Evolutionary conservation across 2,797 vertebrate species (phyloP).

Genomic region (Cetoscarus ocellatus): DNA sequence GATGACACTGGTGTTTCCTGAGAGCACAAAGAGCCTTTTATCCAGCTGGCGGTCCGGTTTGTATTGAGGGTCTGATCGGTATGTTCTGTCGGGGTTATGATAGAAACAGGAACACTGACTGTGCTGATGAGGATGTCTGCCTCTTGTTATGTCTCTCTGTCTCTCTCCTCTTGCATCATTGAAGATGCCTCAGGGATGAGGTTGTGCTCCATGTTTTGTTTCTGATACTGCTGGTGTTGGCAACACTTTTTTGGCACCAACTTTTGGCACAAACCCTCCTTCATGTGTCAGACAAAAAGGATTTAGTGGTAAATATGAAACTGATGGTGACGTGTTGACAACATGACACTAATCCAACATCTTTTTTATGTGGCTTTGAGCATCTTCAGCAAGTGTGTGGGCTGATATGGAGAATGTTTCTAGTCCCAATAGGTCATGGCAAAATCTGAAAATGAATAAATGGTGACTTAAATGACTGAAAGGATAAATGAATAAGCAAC

Average conservation of each 20-base stretch:
- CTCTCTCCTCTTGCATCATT: background rate
- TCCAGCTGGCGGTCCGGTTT: conserved; percentile 35
- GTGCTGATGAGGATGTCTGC: background rate
- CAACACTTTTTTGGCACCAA: conserved; percentile 15
- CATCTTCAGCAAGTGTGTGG: background rate
- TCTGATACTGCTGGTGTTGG: conserved; percentile 4
- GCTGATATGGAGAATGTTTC: background rate
- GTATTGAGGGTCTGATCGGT: conserved; percentile 29
- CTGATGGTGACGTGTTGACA: background rate
- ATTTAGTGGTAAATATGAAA: background rate
- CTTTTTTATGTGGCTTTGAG: background rate
- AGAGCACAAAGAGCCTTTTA: conserved; percentile 61
- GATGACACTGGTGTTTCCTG: conserved; percentile 51
- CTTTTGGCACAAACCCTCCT: conserved; percentile 2
- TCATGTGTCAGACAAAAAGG: conserved; percentile 6
- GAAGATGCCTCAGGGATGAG: background rate
- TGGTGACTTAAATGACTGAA: no score
- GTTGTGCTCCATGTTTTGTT: background rate
- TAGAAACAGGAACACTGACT: conserved; percentile 18
- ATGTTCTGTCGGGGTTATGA: conserved; percentile 19
- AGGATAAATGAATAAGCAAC: no score
- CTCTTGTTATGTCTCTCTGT: no score
- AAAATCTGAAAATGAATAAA: no score
- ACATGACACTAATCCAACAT: background rate
- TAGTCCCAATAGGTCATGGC: no score